Conservation (phyloP, 2,113 vertebrate species). For the Rostratula benghalensis region DNA sequence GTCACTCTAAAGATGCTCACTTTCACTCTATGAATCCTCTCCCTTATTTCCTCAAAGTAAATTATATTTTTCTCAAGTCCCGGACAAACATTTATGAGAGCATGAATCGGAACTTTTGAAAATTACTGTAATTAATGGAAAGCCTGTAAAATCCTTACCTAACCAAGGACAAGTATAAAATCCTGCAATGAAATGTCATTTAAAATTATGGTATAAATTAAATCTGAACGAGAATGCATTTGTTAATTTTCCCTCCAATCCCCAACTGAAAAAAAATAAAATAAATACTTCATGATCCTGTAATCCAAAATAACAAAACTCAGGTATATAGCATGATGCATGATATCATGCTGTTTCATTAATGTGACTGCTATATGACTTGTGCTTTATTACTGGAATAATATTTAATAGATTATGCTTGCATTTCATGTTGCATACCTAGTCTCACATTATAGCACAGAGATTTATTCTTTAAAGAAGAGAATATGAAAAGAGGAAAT, state of each 20-base stretch:
- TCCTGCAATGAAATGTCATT: neutral
- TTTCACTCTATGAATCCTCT: neutral
- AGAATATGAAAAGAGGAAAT: constrained; percentile 26
- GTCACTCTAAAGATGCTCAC: neutral
- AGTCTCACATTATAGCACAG: neutral
- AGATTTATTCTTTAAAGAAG: constrained; percentile 28
- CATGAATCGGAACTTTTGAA: neutral
- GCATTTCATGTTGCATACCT: neutral
- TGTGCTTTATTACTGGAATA: neutral
- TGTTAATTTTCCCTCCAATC: neutral
- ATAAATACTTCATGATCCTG: neutral
- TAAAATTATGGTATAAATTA: neutral
- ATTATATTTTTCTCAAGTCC: neutral
- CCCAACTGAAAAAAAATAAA: neutral
- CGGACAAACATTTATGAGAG: neutral
- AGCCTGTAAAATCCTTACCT: neutral
- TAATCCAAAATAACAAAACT: neutral
- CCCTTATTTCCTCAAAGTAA: neutral
- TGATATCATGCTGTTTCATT: neutral
- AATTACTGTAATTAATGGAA: neutral
- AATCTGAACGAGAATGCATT: neutral
- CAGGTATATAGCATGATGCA: neutral
- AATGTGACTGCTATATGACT: neutral
- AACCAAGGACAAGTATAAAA: neutral
- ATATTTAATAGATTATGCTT: constrained; percentile 1